Conservation (phyloP, 1,140 invertebrate species). For the Rhizoglyphus robini region DNA sequence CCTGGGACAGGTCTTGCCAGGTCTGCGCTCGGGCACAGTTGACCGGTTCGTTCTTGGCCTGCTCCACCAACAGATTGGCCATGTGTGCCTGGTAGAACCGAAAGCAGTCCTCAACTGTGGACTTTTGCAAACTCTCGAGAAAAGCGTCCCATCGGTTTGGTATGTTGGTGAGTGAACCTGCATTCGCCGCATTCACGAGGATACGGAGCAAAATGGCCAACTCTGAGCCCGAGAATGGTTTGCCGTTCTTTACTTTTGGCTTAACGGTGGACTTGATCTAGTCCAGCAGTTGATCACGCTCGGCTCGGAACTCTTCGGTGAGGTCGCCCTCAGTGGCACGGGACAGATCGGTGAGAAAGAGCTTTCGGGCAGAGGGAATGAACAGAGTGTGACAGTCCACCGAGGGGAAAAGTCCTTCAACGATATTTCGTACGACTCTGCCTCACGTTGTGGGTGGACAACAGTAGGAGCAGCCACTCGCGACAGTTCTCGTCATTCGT, state of each 20-base stretch:
- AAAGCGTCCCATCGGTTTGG: conserved; percentile 26
- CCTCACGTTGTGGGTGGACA: conserved; percentile 24
- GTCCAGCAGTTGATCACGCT: conserved; percentile 24
- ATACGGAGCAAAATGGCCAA: conserved; percentile 23
- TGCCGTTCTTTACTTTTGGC: conserved; percentile 25
- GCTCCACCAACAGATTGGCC: conserved; percentile 14
- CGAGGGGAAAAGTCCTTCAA: conserved; percentile 25
- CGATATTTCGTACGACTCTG: conserved; percentile 26
- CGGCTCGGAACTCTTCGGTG: conserved; percentile 23
- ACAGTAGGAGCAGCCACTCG: conserved; percentile 25
- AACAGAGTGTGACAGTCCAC: conserved; percentile 28
- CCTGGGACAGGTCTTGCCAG: background rate
- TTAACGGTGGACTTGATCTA: conserved; percentile 21
- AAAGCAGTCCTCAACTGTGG: conserved; percentile 25
- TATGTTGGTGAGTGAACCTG: conserved; percentile 26
- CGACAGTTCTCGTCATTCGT: conserved; percentile 17
- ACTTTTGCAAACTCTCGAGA: conserved; percentile 23
- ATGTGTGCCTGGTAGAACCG: conserved; percentile 25
- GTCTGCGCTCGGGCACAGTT: background rate
- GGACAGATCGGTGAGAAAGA: conserved; percentile 24
- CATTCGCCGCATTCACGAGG: conserved; percentile 26
- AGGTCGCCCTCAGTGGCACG: conserved; percentile 24
- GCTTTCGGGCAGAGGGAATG: conserved; percentile 23
- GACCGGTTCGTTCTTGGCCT: conserved; percentile 11
- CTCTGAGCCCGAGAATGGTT: conserved; percentile 23